These are phyloP conservation scores for Notothenia coriiceps DNA, from an alignment of 2,113 vertebrate species.

Conservation along the genomic window DNA sequence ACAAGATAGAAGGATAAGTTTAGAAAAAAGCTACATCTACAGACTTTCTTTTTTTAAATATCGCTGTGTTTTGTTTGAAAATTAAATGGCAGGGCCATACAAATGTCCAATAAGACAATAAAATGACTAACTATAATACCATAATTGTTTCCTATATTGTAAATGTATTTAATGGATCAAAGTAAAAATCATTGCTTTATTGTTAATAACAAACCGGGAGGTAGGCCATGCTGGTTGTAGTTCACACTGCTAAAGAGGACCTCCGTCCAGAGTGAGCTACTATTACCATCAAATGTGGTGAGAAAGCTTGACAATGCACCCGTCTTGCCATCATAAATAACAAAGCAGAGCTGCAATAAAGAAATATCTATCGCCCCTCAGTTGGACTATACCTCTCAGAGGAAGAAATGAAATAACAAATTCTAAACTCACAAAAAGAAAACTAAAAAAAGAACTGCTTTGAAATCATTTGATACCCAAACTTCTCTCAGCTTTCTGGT, in stretches of 20 bases:
- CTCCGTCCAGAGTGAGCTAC: neutral
- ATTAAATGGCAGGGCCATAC: neutral
- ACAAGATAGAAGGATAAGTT: neutral
- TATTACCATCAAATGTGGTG: neutral
- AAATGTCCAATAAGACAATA: neutral
- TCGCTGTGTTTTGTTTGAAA: neutral
- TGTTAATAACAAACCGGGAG: neutral
- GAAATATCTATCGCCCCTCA: neutral
- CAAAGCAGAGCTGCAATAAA: neutral
- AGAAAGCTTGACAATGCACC: neutral
- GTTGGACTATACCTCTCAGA: neutral
- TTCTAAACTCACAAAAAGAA: neutral
- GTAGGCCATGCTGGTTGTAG: neutral
- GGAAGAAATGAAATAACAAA: neutral
- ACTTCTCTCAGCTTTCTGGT: neutral
- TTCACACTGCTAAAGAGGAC: neutral
- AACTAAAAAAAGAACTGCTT: neutral
- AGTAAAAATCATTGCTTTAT: neutral
- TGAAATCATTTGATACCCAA: too few relatives aligned
- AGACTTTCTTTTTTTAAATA: too few relatives aligned
- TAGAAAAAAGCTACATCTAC: neutral
- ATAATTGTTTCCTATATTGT: neutral
- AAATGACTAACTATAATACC: neutral
- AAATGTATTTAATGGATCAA: neutral
- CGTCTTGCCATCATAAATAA: neutral